phyloP scores from a whole-genome alignment of 2,797 vertebrate species.

The Halcyon leucocephala region DNA sequence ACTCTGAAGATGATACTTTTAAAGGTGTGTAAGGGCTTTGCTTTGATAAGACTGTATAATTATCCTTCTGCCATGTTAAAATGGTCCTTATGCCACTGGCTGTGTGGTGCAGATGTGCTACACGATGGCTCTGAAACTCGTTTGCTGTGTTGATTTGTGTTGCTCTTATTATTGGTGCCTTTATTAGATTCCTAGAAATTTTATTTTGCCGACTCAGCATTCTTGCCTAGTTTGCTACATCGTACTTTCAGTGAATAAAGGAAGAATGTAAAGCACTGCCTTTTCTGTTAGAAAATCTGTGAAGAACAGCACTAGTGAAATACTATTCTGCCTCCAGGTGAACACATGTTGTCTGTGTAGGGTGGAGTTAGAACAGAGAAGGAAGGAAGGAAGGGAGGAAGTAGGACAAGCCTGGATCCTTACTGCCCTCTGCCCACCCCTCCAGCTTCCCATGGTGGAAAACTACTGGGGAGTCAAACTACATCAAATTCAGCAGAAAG shows the following conservation, averaged over 20 bases:
- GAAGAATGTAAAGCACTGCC: background rate
- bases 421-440: accelerated
- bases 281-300: background rate
- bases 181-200: background rate
- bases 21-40: background rate
- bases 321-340: background rate
- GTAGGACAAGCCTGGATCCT: background rate
- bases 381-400: background rate
- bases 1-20: background rate
- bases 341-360: accelerated
- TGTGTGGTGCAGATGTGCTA: background rate
- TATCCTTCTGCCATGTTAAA: background rate
- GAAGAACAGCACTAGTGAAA: background rate
- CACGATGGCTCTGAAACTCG: background rate
- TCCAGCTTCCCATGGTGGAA: background rate
- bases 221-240: background rate
- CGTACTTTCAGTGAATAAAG: background rate
- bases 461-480: background rate
- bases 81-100: background rate
- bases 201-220: background rate
- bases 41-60: background rate
- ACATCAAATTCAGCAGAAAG: background rate
- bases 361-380: background rate
- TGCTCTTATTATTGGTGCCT: background rate
- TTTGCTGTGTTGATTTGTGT: background rate